Evolutionary conservation across 2,888 invertebrate genomes (phyloP), one percentile per base, ranked within the genome.

Genomic region (Pachycephus smyrnensis): DNA sequence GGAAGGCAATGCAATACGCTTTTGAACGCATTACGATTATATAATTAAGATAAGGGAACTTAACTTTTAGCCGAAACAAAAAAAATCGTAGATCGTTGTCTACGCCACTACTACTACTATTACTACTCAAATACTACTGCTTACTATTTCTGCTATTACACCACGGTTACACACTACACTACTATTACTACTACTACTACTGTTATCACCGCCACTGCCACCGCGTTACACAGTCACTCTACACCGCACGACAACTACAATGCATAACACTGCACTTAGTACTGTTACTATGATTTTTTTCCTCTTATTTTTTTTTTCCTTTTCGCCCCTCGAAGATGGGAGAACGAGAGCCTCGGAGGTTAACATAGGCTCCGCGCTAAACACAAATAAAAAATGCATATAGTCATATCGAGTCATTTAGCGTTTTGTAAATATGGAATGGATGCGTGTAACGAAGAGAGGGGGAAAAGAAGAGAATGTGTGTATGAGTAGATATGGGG

Each of bases 1-100:
- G 94, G 94, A 94, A 94, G 94, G 94, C 94, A 94, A 94, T 94
- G 93, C 93, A 94, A 93, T 94, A 94, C 94, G 94, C 94, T 94
- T 94, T 89, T 55, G 55, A 55, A 92, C 92, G 92, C 92, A 92
- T 91, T 87, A 80, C 79, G 80, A 76, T 90, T 88, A 86, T 80
- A 80, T 87, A 81, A 84, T 86, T 84, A 55, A 55, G 55, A 55
- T 90, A 90, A 87, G 84, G 73, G 73, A 79, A 88, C 89, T 89
- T 89, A 89, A 87, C 85, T 87, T 88, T 85, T 87, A 86, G 83
- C 79, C 81, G 82, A 78, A 68, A 71, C 55, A 55, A 55, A 55
- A 77, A 33, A 55, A 55, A 55, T 23, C 55, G 55, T 55, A 55
- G 55, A 23, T 55, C 55, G 55, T 55, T 55, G 55, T 55, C 55